Evolutionary conservation across 2,888 invertebrate species (phyloP).

Genomic region (Cheiracanthium punctorium): DNA sequence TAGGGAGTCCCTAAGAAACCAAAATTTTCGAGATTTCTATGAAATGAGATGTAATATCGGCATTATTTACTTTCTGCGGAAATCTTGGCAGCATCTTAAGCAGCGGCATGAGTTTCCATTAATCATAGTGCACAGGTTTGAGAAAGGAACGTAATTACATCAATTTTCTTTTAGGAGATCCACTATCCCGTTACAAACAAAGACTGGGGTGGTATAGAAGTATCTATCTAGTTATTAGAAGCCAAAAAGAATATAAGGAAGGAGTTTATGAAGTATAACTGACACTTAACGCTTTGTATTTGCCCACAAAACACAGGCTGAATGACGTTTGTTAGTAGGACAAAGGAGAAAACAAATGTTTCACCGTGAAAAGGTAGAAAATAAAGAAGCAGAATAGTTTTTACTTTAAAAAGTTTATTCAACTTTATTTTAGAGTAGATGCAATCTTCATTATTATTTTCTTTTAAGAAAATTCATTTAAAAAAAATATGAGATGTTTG

Average conservation of each 20-base stretch:
- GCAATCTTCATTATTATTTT: too few relatives aligned
- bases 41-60: too few relatives aligned
- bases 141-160: constrained; percentile 33
- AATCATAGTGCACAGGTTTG: constrained; percentile 37
- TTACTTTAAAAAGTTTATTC: too few relatives aligned
- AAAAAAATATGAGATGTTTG: too few relatives aligned
- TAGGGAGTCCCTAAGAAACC: too few relatives aligned
- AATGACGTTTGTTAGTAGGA: not conserved
- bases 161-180: constrained; percentile 31
- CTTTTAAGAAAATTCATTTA: too few relatives aligned
- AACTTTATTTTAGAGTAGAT: too few relatives aligned
- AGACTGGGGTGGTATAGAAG: constrained; percentile 16
- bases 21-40: too few relatives aligned
- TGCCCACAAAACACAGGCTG: not conserved
- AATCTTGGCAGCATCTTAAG: constrained; percentile 35
- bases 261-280: not conserved
- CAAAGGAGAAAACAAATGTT: not conserved
- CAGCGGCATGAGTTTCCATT: constrained; percentile 39
- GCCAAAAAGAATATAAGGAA: not conserved
- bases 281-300: not conserved
- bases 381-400: too few relatives aligned
- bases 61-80: constrained; percentile 32
- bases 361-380: too few relatives aligned
- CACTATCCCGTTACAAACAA: constrained; percentile 26
- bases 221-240: constrained; percentile 32